Percentiles rank a stretch among this genome's conserved stretches.
Conservation (phyloP, 2,797 vertebrate genomes). For the Anguilla obscura region DNA sequence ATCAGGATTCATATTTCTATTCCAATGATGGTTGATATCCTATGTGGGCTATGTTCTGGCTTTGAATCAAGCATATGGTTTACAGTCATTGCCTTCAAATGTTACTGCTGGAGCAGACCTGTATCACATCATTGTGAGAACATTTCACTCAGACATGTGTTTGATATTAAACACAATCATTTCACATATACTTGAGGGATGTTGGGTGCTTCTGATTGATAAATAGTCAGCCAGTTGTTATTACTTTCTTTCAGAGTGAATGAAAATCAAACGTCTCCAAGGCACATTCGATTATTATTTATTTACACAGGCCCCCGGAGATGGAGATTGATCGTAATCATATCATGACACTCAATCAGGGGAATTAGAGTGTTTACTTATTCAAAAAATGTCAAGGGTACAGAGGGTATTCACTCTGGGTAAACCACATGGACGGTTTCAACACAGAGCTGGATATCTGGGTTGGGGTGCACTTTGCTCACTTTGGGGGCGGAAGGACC, state of each 20-base stretch:
- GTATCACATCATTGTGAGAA: conserved; percentile 45
- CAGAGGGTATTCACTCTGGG: conserved; percentile 30
- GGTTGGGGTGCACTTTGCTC: not conserved
- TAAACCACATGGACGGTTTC: not conserved
- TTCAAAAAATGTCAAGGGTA: conserved; percentile 38
- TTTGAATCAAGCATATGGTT: conserved; percentile 13
- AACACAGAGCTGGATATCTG: not conserved
- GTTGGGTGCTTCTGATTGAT: conserved; percentile 54
- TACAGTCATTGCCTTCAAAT: conserved; percentile 14
- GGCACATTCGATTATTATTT: conserved; percentile 55
- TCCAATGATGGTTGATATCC: conserved; percentile 1
- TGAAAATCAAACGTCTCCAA: conserved; percentile 53
- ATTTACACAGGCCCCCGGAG: conserved; percentile 55
- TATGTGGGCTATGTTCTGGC: not conserved
- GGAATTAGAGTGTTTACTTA: conserved; percentile 46
- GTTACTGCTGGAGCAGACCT: conserved; percentile 17
- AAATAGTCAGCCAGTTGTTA: conserved; percentile 56
- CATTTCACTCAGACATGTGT: conserved; percentile 54
- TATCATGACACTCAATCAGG: conserved; percentile 51
- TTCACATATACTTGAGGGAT: conserved; percentile 51
- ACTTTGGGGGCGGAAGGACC: conserved; percentile 11
- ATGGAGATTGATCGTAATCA: conserved; percentile 57
- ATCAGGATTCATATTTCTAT: not conserved
- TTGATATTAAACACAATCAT: conserved; percentile 63
- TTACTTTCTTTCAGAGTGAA: conserved; percentile 54